Evolutionary conservation across 2,888 invertebrate species (phyloP).

Genomic region (Chrysolina americana): DNA sequence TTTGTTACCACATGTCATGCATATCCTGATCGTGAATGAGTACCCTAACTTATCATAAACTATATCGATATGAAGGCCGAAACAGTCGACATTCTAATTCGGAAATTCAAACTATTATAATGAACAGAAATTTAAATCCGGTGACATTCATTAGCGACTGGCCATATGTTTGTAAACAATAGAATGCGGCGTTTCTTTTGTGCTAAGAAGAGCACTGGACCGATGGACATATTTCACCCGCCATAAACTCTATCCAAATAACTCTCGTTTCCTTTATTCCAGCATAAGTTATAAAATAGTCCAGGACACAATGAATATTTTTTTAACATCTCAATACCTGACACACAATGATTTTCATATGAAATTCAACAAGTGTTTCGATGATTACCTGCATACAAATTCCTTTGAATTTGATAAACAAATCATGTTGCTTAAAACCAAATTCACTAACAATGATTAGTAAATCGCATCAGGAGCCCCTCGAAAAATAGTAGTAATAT

Average conservation of each 20-base stretch:
- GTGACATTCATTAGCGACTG: conserved; percentile 16
- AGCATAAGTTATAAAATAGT: neutral
- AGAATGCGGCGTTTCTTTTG: conserved; percentile 35
- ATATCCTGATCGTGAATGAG: conserved; percentile 7
- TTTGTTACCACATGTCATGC: neutral
- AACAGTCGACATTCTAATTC: conserved; percentile 15
- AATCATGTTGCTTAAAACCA: no score
- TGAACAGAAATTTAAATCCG: conserved; percentile 6
- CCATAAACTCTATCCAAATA: conserved; percentile 39
- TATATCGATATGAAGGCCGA: conserved; percentile 7
- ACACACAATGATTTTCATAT: neutral
- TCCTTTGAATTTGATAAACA: no score
- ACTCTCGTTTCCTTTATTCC: conserved; percentile 11
- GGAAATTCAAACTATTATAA: neutral
- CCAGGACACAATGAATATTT: neutral
- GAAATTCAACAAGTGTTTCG: no score
- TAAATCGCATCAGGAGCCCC: no score
- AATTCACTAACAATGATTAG: no score
- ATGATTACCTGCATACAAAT: no score
- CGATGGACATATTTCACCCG: conserved; percentile 35
- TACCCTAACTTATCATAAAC: neutral
- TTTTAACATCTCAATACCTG: no score
- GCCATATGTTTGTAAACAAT: conserved; percentile 37
- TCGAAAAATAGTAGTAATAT: no score
- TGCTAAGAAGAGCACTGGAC: conserved; percentile 28